These are phyloP conservation scores for Melikaiella ostensackeni DNA, from an alignment of 2,888 invertebrate species.

Conservation along the genomic window DNA sequence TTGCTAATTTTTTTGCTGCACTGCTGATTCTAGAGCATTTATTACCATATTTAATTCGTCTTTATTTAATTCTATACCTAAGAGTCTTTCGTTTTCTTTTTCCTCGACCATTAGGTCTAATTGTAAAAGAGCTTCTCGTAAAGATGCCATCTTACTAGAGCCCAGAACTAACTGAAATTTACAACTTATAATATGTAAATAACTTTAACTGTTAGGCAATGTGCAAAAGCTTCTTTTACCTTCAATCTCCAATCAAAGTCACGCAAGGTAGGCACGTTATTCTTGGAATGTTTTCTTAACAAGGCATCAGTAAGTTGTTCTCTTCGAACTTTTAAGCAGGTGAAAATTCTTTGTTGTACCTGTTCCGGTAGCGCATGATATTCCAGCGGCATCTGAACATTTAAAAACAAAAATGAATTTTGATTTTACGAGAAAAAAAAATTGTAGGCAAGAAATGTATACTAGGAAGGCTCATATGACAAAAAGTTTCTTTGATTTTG, in stretches of 20 bases:
- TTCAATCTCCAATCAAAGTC: constrained; percentile 80
- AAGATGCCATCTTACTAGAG: constrained; percentile 77
- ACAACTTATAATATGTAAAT: constrained; percentile 2
- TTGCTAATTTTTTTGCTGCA: constrained; percentile 38
- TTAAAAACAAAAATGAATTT: constrained; percentile 38
- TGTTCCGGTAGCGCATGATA: constrained; percentile 69
- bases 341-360: constrained; percentile 62
- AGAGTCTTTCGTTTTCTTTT: constrained; percentile 57
- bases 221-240: constrained; percentile 56
- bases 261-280: constrained; percentile 71
- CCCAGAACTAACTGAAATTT: constrained; percentile 77
- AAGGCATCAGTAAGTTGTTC: constrained; percentile 65
- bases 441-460: too few species aligned
- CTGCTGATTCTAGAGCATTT: constrained; percentile 61
- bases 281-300: constrained; percentile 66
- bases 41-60: constrained; percentile 70
- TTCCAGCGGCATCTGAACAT: constrained; percentile 68
- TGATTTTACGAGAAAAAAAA: too few species aligned
- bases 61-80: constrained; percentile 68
- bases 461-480: too few species aligned
- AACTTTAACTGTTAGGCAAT: neutral
- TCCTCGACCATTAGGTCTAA: constrained; percentile 74
- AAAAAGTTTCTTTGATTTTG: too few species aligned
- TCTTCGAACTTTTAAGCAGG: constrained; percentile 65
- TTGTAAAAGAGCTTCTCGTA: constrained; percentile 78